phyloP scores from a whole-genome alignment of 1,140 invertebrate genomes.

The Popillia japonica region DNA sequence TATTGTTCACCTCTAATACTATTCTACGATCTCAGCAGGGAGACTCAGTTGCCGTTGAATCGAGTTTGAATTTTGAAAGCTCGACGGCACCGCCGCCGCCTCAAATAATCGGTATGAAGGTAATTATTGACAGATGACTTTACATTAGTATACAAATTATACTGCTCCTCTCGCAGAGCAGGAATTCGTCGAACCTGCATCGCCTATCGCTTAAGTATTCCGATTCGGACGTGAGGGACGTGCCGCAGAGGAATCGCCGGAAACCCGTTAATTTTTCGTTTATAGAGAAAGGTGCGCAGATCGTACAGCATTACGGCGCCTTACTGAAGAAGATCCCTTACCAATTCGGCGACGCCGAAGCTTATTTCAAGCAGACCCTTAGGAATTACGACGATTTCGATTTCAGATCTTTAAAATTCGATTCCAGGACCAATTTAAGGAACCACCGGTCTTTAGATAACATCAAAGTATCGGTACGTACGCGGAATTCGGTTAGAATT shows the following conservation, averaged over 20 bases:
- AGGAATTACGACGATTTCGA: slow-evolving; percentile 41
- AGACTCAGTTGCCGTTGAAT: background rate
- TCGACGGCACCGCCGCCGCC: no score
- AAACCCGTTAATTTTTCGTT: background rate
- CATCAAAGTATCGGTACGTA: background rate
- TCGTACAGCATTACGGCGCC: slow-evolving; percentile 29
- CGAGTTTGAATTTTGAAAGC: background rate
- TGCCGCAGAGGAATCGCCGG: background rate
- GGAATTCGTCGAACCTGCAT: slow-evolving; percentile 32
- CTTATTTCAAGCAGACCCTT: slow-evolving; percentile 39
- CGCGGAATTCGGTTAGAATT: background rate
- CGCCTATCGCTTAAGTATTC: slow-evolving; percentile 23
- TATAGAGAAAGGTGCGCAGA: slow-evolving; percentile 31
- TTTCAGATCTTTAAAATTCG: background rate
- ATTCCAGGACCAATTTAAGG: background rate
- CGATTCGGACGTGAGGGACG: slow-evolving; percentile 22
- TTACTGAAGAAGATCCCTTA: slow-evolving; percentile 27
- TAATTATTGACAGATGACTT: slow-evolving; percentile 36
- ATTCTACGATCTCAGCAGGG: background rate
- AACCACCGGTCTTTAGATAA: background rate
- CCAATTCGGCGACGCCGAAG: slow-evolving; percentile 38
- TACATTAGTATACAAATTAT: slow-evolving; percentile 32
- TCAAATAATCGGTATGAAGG: slow-evolving; percentile 42
- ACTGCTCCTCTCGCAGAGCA: slow-evolving; percentile 38
- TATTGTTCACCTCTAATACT: slow-evolving; percentile 26